Percentiles rank a stretch among this genome's conserved stretches.
Conservation (phyloP, 1,140 invertebrate genomes). For the Orussus abietinus region DNA sequence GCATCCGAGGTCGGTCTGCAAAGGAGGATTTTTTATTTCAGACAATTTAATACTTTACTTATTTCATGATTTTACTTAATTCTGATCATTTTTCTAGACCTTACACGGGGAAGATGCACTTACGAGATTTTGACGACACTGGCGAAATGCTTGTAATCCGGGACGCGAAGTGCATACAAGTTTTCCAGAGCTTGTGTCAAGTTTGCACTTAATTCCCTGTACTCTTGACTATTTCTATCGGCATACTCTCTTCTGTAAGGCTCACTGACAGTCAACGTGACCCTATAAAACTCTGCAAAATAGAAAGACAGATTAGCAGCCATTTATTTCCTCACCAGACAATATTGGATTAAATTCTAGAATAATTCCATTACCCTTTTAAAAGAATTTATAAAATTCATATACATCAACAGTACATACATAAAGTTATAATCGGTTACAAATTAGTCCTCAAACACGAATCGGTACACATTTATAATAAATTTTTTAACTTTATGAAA, state of each 20-base stretch:
- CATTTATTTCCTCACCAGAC: neutral
- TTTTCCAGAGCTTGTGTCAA: constrained; percentile 36
- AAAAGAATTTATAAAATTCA: constrained; percentile 7
- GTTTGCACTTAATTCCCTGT: constrained; percentile 33
- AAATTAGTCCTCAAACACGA: too few species aligned
- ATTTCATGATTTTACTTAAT: neutral
- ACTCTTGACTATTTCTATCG: constrained; percentile 35
- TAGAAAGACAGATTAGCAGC: constrained; percentile 6
- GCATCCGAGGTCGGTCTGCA: constrained; percentile 35
- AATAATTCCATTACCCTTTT: constrained; percentile 7
- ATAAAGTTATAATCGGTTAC: neutral
- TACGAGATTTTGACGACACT: constrained; percentile 46
- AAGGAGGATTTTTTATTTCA: too few species aligned
- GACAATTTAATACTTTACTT: constrained; percentile 9
- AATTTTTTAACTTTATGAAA: too few species aligned
- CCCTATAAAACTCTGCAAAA: constrained; percentile 38
- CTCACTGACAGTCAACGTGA: constrained; percentile 40
- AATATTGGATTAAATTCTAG: constrained; percentile 5
- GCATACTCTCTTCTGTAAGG: constrained; percentile 37
- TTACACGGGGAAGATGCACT: constrained; percentile 19
- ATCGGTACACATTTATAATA: too few species aligned
- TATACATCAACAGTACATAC: constrained; percentile 10
- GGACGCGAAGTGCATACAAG: constrained; percentile 31
- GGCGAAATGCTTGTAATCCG: constrained; percentile 30
- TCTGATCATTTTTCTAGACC: neutral